Base-by-base conservation (phyloP, 2,888 invertebrate genomes). In the Pseudococcus longispinus region DNA sequence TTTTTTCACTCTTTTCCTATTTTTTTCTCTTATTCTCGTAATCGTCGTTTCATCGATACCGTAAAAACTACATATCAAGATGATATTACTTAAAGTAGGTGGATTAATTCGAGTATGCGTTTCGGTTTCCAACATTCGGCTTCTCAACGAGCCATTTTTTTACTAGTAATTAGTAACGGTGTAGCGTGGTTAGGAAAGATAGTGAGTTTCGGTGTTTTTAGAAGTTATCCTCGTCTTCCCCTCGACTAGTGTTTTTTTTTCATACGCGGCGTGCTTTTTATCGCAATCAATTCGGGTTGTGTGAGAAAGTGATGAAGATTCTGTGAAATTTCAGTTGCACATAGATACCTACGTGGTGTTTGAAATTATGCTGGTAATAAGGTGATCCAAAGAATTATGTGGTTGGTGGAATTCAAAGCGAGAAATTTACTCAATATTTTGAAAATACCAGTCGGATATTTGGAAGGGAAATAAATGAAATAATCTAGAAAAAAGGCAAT, bases 11-110 rank as follows among this genome's bases (percentile, higher is more conserved):
- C n/a, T n/a, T 51, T 51, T 4, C 18, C n/a, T n/a, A 15, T 51
- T 51, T 70, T 70, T 70, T n/a, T n/a, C n/a, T 70, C 20, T 15
- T 23, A 20, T 74, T 74, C 29, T 74, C 26, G 74, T 74, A 32
- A 74, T 74, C 32, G 74, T 74, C 74, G 37, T 55, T 83, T 83
- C 32, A 83, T 46, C 83, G 83, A 46, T 51, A 51, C 55, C 29
- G 55, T 83, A 83, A 83, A n/a, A 51, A 51, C 74, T 74, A 74
- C 74, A 37, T 29, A 55, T 83, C 32, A 74, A 74, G 74, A 74
- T 74, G 74, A 74, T 74, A 29, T 29, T 74, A 37, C 37, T 37
- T 37, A 6, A 74, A 37, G 32, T 74, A 65, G 26, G 65, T 65
- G 65, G 65, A 65, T 65, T 65, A 65, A 65, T 65, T 65, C 65